These are phyloP conservation scores for Athripsodes cinereus DNA, from an alignment of 2,888 invertebrate species.

Conservation along the genomic window DNA sequence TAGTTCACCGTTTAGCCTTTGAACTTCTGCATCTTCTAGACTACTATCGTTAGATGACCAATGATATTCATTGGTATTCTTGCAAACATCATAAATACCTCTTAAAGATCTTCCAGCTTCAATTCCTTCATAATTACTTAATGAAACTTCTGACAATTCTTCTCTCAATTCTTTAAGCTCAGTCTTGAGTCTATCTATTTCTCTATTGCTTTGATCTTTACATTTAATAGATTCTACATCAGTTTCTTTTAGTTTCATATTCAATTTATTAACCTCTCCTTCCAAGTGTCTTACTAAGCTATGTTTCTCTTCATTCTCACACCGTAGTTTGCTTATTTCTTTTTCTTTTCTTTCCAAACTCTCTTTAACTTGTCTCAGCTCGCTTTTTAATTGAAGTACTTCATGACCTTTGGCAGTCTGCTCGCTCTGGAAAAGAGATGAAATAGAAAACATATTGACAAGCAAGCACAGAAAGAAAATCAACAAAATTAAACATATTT, in stretches of 20 bases:
- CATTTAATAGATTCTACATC: conserved; percentile 41
- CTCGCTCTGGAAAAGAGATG: conserved; percentile 54
- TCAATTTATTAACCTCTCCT: conserved; percentile 44
- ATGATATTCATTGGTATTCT: conserved; percentile 41
- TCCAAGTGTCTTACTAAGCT: conserved; percentile 44
- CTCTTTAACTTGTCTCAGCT: conserved; percentile 57
- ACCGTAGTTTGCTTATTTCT: conserved; percentile 48
- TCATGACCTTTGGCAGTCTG: conserved; percentile 71
- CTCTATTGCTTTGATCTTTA: conserved; percentile 43
- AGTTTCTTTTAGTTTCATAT: conserved; percentile 40
- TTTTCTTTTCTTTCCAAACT: conserved; percentile 54
- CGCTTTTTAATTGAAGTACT: conserved; percentile 60
- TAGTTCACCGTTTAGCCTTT: conserved; percentile 49
- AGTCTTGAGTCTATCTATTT: conserved; percentile 51
- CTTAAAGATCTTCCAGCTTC: conserved; percentile 60
- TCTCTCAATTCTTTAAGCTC: conserved; percentile 62
- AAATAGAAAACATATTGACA: too few species aligned
- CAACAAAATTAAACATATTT: too few species aligned
- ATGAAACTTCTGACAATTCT: conserved; percentile 60
- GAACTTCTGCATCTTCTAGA: conserved; percentile 50
- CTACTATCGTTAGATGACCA: conserved; percentile 48
- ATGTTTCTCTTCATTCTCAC: conserved; percentile 49
- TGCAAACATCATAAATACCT: conserved; percentile 50
- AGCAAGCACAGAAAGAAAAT: too few species aligned
- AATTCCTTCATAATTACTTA: conserved; percentile 57